Evolutionary conservation across 2,113 vertebrate genomes (phyloP).

Genomic region (Corythoichthys haematopterus): DNA sequence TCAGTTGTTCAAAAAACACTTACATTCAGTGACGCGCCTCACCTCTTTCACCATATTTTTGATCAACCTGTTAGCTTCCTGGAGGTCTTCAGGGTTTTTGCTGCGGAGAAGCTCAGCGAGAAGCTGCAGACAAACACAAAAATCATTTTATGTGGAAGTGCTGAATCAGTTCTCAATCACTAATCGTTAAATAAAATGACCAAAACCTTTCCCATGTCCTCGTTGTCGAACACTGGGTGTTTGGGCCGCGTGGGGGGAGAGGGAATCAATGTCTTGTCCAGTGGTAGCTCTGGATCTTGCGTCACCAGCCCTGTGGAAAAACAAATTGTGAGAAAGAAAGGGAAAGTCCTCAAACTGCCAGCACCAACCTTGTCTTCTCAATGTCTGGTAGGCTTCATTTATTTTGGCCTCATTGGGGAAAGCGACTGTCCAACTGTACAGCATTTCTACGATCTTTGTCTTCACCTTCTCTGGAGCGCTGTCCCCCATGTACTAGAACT

Average conservation of each 20-base stretch:
- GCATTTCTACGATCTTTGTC: conserved; percentile 86
- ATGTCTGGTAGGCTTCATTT: conserved; percentile 88
- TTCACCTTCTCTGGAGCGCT: conserved; percentile 91
- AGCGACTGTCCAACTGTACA: conserved; percentile 93
- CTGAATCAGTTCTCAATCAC: not conserved
- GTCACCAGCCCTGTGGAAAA: conserved; percentile 80
- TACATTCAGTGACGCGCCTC: conserved; percentile 32
- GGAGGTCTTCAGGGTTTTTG: conserved; percentile 96
- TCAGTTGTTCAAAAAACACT: no score
- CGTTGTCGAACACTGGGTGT: conserved; percentile 96
- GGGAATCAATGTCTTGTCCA: conserved; percentile 87
- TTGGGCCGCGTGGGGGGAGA: conserved; percentile 88
- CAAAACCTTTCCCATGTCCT: conserved; percentile 92
- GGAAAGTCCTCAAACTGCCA: not conserved
- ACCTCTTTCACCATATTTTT: conserved; percentile 99
- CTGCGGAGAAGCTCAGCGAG: conserved; percentile 91
- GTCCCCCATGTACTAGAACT: conserved; percentile 86
- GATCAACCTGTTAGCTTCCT: conserved; percentile 95
- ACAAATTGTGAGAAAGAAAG: not conserved
- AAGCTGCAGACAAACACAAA: conserved; percentile 69
- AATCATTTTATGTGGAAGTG: no score
- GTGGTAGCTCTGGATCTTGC: conserved; percentile 81
- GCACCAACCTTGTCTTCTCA: conserved; percentile 86
- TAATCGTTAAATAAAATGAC: not conserved
- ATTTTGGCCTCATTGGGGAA: conserved; percentile 90